Percentiles rank a stretch among this genome's conserved stretches.
Conservation (phyloP, 2,113 vertebrate species). For the Pollimyrus isidori region DNA sequence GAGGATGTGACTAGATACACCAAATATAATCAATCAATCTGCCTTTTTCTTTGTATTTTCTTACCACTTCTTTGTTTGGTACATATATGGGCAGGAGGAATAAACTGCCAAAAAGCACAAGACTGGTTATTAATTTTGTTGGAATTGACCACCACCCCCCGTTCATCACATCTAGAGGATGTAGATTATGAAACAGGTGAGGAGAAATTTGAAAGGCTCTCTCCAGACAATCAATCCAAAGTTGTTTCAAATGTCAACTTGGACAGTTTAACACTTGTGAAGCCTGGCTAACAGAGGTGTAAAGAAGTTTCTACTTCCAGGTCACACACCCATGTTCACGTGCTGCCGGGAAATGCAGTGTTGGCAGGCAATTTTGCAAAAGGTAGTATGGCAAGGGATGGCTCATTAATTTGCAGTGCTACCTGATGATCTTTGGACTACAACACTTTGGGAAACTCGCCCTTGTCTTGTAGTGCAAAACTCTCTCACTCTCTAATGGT, state of each 20-base stretch:
- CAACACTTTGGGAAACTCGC: neutral
- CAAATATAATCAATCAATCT: neutral
- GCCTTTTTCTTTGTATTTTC: neutral
- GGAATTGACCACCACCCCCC: neutral
- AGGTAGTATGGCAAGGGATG: neutral
- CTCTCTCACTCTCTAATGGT: neutral
- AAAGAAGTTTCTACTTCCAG: neutral
- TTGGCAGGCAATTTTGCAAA: neutral
- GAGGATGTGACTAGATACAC: neutral
- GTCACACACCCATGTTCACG: neutral
- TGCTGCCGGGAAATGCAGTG: neutral
- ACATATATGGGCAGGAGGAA: neutral
- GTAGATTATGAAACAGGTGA: neutral
- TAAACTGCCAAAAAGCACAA: neutral
- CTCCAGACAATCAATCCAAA: neutral
- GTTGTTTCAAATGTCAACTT: neutral
- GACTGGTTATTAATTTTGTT: neutral
- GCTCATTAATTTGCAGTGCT: neutral
- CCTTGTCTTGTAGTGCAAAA: neutral
- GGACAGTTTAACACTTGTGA: neutral
- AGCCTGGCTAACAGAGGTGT: neutral
- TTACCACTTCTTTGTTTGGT: neutral
- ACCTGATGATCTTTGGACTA: neutral
- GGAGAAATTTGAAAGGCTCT: neutral
- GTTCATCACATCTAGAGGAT: neutral